Percentiles rank a stretch among this genome's conserved stretches.
These are phyloP conservation scores for Pammene fasciana DNA, from an alignment of 2,888 invertebrate genomes.

Conservation along the genomic window DNA sequence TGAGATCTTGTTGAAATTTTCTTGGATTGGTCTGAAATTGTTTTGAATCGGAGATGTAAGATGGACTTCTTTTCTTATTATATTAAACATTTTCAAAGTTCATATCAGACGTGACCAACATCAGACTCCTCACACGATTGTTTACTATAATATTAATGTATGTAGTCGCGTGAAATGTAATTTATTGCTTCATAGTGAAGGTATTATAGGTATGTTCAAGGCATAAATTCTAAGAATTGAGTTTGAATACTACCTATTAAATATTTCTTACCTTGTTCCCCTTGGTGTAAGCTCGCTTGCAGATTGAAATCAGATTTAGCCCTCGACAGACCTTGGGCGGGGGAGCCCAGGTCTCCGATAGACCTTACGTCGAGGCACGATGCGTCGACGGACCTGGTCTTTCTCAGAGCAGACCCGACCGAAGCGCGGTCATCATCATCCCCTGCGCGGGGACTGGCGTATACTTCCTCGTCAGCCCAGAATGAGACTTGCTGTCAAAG, in stretches of 20 bases:
- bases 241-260: background rate
- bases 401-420: slow-evolving; percentile 90
- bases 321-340: slow-evolving; percentile 87
- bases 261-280: slow-evolving; percentile 84
- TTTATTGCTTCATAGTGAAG: too few relatives aligned
- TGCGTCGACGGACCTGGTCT: slow-evolving; percentile 95
- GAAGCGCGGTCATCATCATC: slow-evolving; percentile 90
- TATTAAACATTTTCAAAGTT: too few relatives aligned
- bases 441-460: slow-evolving; percentile 84
- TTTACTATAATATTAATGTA: too few relatives aligned
- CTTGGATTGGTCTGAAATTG: too few relatives aligned
- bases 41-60: too few relatives aligned
- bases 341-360: slow-evolving; percentile 85
- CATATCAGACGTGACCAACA: too few relatives aligned
- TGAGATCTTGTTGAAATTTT: too few relatives aligned
- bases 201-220: too few relatives aligned
- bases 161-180: too few relatives aligned
- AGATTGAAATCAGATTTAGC: slow-evolving; percentile 95
- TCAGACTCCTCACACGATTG: too few relatives aligned
- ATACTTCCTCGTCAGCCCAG: slow-evolving; percentile 90
- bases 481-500: slow-evolving; percentile 88
- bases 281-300: slow-evolving; percentile 88
- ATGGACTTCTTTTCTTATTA: too few relatives aligned
- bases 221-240: too few relatives aligned
- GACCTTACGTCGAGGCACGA: slow-evolving; percentile 92